Evolutionary conservation across 1,140 invertebrate species (phyloP).

Genomic region (Drosophila ironensis): DNA sequence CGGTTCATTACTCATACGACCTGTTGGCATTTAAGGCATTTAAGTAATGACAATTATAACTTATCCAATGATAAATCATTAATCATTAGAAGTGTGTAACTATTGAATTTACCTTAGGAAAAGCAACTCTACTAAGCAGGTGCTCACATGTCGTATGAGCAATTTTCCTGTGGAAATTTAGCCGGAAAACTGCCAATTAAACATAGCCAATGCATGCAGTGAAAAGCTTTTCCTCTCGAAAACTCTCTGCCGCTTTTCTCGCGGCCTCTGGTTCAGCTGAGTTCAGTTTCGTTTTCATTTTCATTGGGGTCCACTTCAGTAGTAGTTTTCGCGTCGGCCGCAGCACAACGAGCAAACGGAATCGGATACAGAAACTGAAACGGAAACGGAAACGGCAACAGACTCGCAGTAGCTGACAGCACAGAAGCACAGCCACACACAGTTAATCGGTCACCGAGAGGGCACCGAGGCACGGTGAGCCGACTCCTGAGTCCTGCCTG

Average conservation of each 20-base stretch:
- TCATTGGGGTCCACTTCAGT: slow-evolving; percentile 49
- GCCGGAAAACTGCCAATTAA: slow-evolving; percentile 2
- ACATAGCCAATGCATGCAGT: slow-evolving; percentile 2
- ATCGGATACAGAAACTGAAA: slow-evolving; percentile 12
- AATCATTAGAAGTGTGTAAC: no score
- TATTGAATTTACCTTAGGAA: no score
- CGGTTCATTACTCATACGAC: no score
- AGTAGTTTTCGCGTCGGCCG: slow-evolving; percentile 76
- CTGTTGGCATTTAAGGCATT: no score
- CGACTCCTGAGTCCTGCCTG: neutral
- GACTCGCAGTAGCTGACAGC: slow-evolving; percentile 4
- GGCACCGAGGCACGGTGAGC: neutral
- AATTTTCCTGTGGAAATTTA: neutral
- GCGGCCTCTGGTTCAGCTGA: slow-evolving; percentile 1
- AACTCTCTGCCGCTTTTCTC: neutral
- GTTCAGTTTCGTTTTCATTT: slow-evolving; percentile 16
- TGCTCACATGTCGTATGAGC: neutral
- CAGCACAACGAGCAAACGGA: slow-evolving; percentile 62
- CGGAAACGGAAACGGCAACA: neutral
- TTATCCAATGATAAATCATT: no score
- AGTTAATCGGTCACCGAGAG: slow-evolving; percentile 5
- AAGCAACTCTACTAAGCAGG: no score
- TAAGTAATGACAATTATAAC: no score
- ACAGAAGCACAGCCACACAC: neutral
- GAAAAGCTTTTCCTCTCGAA: slow-evolving; percentile 31